Evolutionary conservation across 2,797 vertebrate species (phyloP), one percentile per base, ranked within the genome.

Genomic region (Coreius guichenoti): DNA sequence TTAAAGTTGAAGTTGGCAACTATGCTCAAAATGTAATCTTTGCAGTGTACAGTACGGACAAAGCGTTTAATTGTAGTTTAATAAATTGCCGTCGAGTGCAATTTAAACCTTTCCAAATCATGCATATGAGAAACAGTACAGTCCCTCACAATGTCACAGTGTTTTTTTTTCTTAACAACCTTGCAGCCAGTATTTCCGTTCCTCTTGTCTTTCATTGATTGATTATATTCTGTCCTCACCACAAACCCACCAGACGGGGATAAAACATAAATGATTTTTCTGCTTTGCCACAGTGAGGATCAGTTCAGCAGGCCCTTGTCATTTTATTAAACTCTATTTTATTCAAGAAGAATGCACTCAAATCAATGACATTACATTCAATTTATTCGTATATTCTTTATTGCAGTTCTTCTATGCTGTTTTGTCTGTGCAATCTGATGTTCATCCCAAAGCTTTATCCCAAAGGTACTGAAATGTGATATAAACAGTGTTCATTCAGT

Each of bases 211-310:
- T 54, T 65, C 58, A 85, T 73, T 65, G 69, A 85, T 80, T 85
- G 45, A 85, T 80, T 80, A 63, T 61, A 47, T 68, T 72, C 39
- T 67, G 58, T 51, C 82, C 82, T 85, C 76, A 49, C 54, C 68
- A 49, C 83, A 85, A 85, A 85, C 76, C 83, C 83, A 80, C 51
- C 83, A 85, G 76, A 85, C 76, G 5, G 68, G 77, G 51, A 72
- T 65, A 85, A 80, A 80, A 85, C 76, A 85, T 39, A 17, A 72
- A 85, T 61, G 67, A 85, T 80, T 85, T 65, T 73, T 26, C 21
- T 84, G 65, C 82, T 58, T 75, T 56, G 51, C 63, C 74, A 78
- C 49, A 69, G 8, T 33, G 19, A 36, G 26, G 49, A 17, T 47
- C 19, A 58, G 26, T 47, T 70, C 51, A 72, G 23, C 67, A 9